Evolutionary conservation across 1,140 invertebrate species (phyloP).

Genomic region (Cheumatopsyche charites): DNA sequence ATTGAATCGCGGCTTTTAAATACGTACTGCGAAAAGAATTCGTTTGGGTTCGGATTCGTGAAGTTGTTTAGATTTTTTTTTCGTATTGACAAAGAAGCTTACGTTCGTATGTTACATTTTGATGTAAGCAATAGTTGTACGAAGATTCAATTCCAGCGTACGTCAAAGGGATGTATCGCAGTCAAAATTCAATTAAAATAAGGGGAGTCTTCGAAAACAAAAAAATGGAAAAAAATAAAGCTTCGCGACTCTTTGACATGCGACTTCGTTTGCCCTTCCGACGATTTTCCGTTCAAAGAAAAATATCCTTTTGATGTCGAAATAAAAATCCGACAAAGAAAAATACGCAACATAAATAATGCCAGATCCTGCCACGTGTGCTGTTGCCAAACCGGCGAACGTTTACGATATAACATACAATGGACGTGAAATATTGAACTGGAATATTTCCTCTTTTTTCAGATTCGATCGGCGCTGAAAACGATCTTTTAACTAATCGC

Average conservation of each 20-base stretch:
- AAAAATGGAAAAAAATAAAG: not conserved
- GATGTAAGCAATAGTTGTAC: no score
- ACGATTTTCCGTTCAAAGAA: slow-evolving; percentile 19
- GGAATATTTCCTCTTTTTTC: not conserved
- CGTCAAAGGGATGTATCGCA: not conserved
- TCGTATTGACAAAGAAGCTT: no score
- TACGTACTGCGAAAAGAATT: no score
- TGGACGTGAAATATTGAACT: not conserved
- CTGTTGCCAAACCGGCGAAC: not conserved
- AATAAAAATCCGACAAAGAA: slow-evolving; percentile 33
- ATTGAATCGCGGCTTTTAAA: no score
- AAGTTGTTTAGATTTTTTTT: no score
- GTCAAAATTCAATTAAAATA: slow-evolving; percentile 25
- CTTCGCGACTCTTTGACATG: slow-evolving; percentile 23
- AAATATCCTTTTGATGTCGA: slow-evolving; percentile 32
- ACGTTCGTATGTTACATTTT: no score
- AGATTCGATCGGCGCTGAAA: no score
- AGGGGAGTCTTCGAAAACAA: no score
- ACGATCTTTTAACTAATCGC: no score
- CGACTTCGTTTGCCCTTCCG: not conserved
- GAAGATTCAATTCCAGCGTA: no score
- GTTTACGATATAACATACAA: not conserved
- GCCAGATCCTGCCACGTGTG: not conserved
- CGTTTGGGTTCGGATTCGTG: no score
- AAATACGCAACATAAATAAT: slow-evolving; percentile 33